A percentile compares a stretch with the other conserved stretches of the same genome.
phyloP scores from a whole-genome alignment of 92 coral and sea anemone genomes.

The Epizoanthus stellaris region DNA sequence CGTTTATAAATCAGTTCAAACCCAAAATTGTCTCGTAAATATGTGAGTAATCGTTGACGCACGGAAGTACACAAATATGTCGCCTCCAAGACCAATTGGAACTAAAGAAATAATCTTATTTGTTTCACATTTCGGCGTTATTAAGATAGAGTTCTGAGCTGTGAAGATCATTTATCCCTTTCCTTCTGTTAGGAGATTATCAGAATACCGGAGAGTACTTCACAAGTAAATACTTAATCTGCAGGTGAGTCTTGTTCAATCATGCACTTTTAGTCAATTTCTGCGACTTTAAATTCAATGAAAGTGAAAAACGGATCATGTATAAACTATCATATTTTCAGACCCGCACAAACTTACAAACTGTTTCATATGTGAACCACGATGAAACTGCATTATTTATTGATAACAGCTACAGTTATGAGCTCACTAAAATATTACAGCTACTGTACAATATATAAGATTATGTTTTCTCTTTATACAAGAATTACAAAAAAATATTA shows the following conservation, averaged over 20 bases:
- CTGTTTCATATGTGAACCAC: no score
- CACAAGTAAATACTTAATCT: neutral
- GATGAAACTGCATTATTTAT: no score
- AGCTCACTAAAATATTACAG: no score
- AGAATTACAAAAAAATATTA: no score
- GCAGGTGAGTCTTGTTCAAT: neutral
- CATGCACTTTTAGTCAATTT: neutral
- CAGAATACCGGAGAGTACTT: neutral
- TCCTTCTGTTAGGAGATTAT: neutral
- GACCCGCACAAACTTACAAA: no score
- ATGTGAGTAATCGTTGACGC: neutral
- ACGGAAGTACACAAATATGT: neutral
- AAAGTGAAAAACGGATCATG: neutral
- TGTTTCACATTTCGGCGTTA: constrained; percentile 3
- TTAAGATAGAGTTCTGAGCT: neutral
- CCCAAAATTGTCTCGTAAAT: neutral
- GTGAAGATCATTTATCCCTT: neutral
- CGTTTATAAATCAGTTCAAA: neutral
- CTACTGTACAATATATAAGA: no score
- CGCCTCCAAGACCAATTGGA: neutral
- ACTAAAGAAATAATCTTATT: neutral
- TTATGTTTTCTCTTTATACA: no score
- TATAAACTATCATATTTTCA: neutral
- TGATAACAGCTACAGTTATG: no score
- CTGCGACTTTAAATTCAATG: neutral